Evolutionary conservation across 2,797 vertebrate genomes (phyloP).

Genomic region (Muscicapa comitata): DNA sequence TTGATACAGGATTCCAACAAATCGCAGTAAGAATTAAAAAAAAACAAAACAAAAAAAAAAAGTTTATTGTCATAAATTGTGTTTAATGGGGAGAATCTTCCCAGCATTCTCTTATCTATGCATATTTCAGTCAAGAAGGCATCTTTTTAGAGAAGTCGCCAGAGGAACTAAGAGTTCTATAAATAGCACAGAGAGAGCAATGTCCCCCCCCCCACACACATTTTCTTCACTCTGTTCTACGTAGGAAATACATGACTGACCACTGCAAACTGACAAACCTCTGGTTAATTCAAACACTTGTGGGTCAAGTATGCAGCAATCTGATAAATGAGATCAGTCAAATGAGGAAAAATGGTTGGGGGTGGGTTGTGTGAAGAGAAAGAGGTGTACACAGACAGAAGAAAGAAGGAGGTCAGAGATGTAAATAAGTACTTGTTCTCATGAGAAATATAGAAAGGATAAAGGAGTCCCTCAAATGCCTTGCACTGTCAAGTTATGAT

Average conservation of each 20-base stretch:
- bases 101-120: background rate
- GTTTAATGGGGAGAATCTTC: background rate
- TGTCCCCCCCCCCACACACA: background rate
- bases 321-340: background rate
- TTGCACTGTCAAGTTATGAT: background rate
- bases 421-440: background rate
- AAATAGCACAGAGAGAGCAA: background rate
- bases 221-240: background rate
- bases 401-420: background rate
- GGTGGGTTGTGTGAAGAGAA: background rate
- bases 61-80: background rate
- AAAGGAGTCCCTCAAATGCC: background rate
- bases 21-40: background rate
- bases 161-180: background rate
- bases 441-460: background rate
- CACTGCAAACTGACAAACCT: background rate
- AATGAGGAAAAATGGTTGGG: background rate
- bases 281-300: background rate
- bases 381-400: background rate
- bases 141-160: background rate
- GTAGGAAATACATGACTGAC: background rate
- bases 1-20: background rate
- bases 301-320: background rate
- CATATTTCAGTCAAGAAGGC: background rate
- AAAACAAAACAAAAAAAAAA: background rate